Conservation (phyloP, 2,113 vertebrate species). For the Microtus ochrogaster region DNA sequence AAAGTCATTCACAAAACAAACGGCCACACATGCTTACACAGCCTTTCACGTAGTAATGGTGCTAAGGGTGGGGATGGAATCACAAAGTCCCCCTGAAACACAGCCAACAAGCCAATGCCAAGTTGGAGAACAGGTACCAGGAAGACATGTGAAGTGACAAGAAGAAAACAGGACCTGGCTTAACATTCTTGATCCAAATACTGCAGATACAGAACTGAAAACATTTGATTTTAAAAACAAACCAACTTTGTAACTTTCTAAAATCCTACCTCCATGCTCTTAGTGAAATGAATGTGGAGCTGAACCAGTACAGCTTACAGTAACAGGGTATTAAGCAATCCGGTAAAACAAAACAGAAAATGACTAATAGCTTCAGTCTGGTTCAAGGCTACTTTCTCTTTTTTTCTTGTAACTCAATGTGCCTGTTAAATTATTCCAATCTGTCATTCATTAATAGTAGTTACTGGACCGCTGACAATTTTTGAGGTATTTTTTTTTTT, state of each 20-base stretch:
- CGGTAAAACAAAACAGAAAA: constrained; percentile 55
- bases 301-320: constrained; percentile 64
- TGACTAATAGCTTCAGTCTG: constrained; percentile 53
- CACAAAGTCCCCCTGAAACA: constrained; percentile 22
- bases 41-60: not conserved
- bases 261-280: constrained; percentile 69
- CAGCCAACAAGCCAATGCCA: constrained; percentile 19
- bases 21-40: not conserved
- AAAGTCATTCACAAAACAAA: not conserved
- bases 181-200: constrained; percentile 43
- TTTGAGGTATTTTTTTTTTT: constrained; percentile 7
- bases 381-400: constrained; percentile 45
- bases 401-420: constrained; percentile 15
- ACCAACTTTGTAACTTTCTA: constrained; percentile 55
- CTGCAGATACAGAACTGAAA: constrained; percentile 5
- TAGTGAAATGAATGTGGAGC: constrained; percentile 52
- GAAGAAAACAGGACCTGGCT: not conserved
- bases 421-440: constrained; percentile 54
- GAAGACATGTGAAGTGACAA: not conserved
- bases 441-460: constrained; percentile 24
- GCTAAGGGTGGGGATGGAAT: not conserved
- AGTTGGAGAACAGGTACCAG: not conserved
- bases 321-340: constrained; percentile 64
- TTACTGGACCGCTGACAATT: constrained; percentile 38
- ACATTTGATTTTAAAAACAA: constrained; percentile 14